Percentiles rank a stretch among this genome's conserved stretches.
Evolutionary conservation across 2,888 invertebrate species (phyloP).

Genomic region (Calephelis perditalis): DNA sequence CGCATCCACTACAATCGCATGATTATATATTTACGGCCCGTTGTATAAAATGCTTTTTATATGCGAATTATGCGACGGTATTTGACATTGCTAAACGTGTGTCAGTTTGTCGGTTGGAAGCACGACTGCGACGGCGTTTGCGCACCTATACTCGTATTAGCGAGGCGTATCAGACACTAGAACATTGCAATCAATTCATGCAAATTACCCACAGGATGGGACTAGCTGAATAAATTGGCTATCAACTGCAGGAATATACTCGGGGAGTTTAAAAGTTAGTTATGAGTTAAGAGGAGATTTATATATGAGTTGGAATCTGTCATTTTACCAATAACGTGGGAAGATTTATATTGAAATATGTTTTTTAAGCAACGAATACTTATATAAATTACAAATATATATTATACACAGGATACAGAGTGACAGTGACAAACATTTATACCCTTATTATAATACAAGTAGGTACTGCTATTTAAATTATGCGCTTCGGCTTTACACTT

Average conservation of each 20-base stretch:
- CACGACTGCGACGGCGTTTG: conserved; percentile 61
- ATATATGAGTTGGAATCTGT: no score
- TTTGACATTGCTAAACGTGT: conserved; percentile 68
- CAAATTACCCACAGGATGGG: conserved; percentile 67
- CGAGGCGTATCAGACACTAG: conserved; percentile 31
- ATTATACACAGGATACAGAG: no score
- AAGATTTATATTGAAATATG: no score
- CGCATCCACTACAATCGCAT: conserved; percentile 18
- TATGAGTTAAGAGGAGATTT: no score
- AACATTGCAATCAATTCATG: conserved; percentile 71
- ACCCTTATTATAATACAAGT: no score
- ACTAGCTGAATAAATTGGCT: conserved; percentile 39
- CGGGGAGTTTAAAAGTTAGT: neutral
- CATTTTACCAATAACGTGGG: no score
- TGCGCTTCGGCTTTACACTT: no score
- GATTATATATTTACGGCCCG: conserved; percentile 4
- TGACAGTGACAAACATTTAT: no score
- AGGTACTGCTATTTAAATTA: no score
- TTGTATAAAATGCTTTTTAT: conserved; percentile 14
- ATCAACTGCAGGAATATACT: conserved; percentile 30
- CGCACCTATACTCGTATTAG: conserved; percentile 38
- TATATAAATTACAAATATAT: no score
- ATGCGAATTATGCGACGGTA: conserved; percentile 51
- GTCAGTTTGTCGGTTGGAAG: conserved; percentile 69
- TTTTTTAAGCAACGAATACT: no score